Percentiles rank a stretch among this genome's conserved stretches.
phyloP scores from a whole-genome alignment of 2,888 invertebrate genomes.

The Drosophila infuscata region DNA sequence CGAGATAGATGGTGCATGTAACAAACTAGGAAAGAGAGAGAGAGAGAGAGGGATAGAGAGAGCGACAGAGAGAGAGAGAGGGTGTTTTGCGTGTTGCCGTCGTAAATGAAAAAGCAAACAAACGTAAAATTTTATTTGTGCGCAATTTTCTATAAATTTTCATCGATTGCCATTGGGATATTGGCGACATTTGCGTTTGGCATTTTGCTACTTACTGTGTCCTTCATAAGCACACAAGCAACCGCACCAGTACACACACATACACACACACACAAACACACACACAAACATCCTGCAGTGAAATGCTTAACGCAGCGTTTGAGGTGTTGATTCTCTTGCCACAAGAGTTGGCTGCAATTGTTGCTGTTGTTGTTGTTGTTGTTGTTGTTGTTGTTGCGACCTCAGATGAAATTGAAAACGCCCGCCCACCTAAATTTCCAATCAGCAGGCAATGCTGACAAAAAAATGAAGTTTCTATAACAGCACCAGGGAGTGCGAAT shows the following conservation, averaged over 20 bases:
- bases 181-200: constrained; percentile 81
- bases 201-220: constrained; percentile 73
- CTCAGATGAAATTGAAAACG: constrained; percentile 68
- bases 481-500: constrained; percentile 62
- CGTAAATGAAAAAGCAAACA: constrained; percentile 80
- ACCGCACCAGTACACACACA: constrained; percentile 3
- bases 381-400: constrained; percentile 24
- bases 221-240: constrained; percentile 50
- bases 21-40: constrained; percentile 4
- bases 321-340: constrained; percentile 47
- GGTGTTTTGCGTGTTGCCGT: constrained; percentile 24
- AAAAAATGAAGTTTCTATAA: constrained; percentile 70
- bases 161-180: constrained; percentile 81
- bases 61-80: neutral
- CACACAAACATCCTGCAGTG: neutral
- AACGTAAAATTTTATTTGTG: constrained; percentile 81
- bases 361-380: constrained; percentile 28
- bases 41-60: neutral
- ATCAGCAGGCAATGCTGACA: constrained; percentile 57
- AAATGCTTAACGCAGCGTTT: constrained; percentile 45
- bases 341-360: constrained; percentile 75
- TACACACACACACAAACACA: constrained; percentile 6
- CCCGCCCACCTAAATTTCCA: constrained; percentile 56
- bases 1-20: constrained; percentile 13
- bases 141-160: constrained; percentile 81